Percentiles rank a stretch among this genome's conserved stretches.
Evolutionary conservation across 2,888 invertebrate species (phyloP).

Genomic region (Xestobium rufovillosum): DNA sequence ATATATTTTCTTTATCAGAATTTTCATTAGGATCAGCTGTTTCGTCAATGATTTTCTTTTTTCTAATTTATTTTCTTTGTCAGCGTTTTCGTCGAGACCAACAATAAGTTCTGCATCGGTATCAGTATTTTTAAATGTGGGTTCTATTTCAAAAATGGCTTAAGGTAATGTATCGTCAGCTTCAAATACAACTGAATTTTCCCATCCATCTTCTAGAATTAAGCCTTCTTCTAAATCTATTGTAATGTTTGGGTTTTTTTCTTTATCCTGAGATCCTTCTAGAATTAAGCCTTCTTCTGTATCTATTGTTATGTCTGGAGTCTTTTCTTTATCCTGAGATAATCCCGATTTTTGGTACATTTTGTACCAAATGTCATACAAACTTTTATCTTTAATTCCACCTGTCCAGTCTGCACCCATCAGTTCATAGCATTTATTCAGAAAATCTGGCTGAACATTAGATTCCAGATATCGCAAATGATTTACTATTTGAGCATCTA

Average conservation of each 20-base stretch:
- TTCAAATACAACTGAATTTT: slow-evolving; percentile 14
- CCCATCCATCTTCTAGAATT: slow-evolving; percentile 13
- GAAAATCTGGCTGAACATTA: slow-evolving; percentile 10
- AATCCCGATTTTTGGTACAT: slow-evolving; percentile 16
- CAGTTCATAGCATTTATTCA: slow-evolving; percentile 12
- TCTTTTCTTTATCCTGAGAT: slow-evolving; percentile 6
- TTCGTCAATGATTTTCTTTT: background rate
- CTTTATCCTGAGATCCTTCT: slow-evolving; percentile 4
- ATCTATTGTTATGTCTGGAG: slow-evolving; percentile 10
- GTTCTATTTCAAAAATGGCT: slow-evolving; percentile 1
- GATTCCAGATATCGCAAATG: slow-evolving; percentile 13
- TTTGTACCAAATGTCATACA: slow-evolving; percentile 21
- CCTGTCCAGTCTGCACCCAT: no score
- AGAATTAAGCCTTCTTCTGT: slow-evolving; percentile 7
- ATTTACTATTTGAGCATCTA: no score
- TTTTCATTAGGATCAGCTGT: no score
- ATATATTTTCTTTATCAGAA: no score
- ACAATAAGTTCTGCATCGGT: background rate
- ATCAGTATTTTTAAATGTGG: slow-evolving; percentile 1
- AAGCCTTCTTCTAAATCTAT: slow-evolving; percentile 11
- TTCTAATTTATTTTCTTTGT: background rate
- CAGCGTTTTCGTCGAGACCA: slow-evolving; percentile 1
- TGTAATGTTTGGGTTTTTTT: slow-evolving; percentile 10
- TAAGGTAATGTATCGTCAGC: slow-evolving; percentile 5
- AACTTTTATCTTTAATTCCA: slow-evolving; percentile 15